Conservation (phyloP, 2,797 vertebrate species). For the Platyrinchus mystaceus region DNA sequence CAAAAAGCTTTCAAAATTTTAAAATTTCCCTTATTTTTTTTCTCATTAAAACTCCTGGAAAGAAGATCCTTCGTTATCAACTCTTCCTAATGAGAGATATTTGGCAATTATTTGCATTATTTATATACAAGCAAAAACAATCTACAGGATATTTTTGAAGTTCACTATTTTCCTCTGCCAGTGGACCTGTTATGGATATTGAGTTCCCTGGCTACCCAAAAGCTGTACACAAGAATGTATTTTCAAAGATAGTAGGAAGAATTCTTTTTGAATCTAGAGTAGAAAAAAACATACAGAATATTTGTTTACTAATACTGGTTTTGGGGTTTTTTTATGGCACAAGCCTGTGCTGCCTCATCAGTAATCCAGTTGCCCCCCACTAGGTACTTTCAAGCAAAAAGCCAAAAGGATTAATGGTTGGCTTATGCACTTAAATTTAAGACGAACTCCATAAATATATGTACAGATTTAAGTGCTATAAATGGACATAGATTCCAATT, state of each 20-base stretch:
- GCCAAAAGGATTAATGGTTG: neutral
- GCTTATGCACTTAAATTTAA: neutral
- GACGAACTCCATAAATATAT: neutral
- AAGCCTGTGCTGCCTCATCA: neutral
- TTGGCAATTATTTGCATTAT: neutral
- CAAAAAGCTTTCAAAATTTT: neutral
- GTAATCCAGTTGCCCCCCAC: neutral
- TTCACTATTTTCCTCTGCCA: neutral
- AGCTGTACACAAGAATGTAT: neutral
- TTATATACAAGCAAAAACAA: neutral
- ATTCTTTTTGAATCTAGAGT: neutral
- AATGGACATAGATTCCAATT: neutral
- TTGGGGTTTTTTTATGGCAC: neutral
- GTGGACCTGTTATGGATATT: neutral
- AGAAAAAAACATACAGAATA: neutral
- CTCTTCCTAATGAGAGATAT: neutral
- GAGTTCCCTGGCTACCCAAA: neutral
- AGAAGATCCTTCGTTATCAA: neutral
- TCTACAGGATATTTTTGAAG: neutral
- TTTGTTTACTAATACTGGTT: neutral
- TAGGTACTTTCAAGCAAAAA: neutral
- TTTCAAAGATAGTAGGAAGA: neutral
- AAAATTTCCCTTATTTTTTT: neutral
- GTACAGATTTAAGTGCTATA: neutral
- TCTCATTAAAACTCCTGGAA: neutral